Percentiles rank a stretch among this genome's conserved stretches.
phyloP scores from a whole-genome alignment of 2,113 vertebrate species.

The Suricata suricatta region DNA sequence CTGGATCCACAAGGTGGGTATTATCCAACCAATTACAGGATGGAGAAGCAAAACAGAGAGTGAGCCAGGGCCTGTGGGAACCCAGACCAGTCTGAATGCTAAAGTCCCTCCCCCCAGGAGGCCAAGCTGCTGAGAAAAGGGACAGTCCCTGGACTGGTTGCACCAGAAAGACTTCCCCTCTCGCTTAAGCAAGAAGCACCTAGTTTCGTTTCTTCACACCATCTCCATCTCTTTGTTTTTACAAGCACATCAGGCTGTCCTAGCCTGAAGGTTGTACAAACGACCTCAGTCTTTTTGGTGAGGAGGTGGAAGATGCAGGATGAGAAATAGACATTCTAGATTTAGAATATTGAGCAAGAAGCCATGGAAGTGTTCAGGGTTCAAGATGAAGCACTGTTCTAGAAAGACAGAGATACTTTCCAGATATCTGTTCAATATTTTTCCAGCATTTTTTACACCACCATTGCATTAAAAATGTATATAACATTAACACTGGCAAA shows the following conservation, averaged over 20 bases:
- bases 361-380: not conserved
- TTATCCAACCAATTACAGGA: not conserved
- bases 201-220: not conserved
- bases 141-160: not conserved
- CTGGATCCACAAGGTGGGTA: not conserved
- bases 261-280: not conserved
- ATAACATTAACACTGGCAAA: not conserved
- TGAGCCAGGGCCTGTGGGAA: not conserved
- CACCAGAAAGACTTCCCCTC: not conserved
- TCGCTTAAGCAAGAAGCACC: not conserved
- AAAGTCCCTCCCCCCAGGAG: not conserved
- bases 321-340: not conserved
- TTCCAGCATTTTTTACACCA: not conserved
- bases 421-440: constrained; percentile 5
- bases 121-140: not conserved
- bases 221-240: not conserved
- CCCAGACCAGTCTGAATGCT: not conserved
- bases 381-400: constrained; percentile 9
- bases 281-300: not conserved
- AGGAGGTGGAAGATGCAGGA: not conserved
- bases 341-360: constrained; percentile 54
- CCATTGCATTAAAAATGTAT: not conserved
- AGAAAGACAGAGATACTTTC: not conserved
- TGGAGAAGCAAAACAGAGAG: not conserved
- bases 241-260: not conserved